Evolutionary conservation across 2,797 vertebrate species (phyloP), one percentile per base, ranked within the genome.

Genomic region (Lutjanus campechanus): DNA sequence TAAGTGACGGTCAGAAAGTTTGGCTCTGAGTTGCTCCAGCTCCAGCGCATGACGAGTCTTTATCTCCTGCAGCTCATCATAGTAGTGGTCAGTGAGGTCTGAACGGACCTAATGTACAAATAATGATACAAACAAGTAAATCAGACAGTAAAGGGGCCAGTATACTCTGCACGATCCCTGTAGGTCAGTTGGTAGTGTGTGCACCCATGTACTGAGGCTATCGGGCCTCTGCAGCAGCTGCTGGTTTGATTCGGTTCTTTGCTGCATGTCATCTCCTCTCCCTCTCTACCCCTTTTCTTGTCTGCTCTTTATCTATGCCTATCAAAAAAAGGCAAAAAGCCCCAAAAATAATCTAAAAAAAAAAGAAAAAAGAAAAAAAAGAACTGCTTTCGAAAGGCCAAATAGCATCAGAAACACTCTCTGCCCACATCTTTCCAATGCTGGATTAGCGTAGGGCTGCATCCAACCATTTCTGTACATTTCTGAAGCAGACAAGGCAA

Each of bases 11-110:
- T 97, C 96, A 41, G 96, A 97, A 49, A 97, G 94, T 61, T 22
- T 95, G 47, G 95, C 95, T 60, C 87, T 78, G 29, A 97, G 95
- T 62, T 96, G 93, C 86, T 97, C 96, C 16, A 97, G 91, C 49
- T 97, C 96, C 73, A 97, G 77, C 5, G 91, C 88, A 76, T 98
- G 97, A 49, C 91, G 95, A 44, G 78, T 94, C 82, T 95, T 97
- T 69, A 96, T 84, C 46, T 95, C 94, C 76, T 97, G 94, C n/a
- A 95, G 95, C 89, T 97, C 96, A 40, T 83, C 49, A n/a, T 91
- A 81, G 64, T 95, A 95, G 66, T 92, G 93, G 47, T 97, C 96
- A 1, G 96, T 94, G 22, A 97, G 88, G 60, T 96, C 92, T 29
- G 92, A 89, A 51, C 93, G 96, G 59, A 93, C 92, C 93, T 96